A percentile compares a stretch with the other conserved stretches of the same genome.
Conservation (phyloP, 1,140 invertebrate species). For the Penaeus chinensis region DNA sequence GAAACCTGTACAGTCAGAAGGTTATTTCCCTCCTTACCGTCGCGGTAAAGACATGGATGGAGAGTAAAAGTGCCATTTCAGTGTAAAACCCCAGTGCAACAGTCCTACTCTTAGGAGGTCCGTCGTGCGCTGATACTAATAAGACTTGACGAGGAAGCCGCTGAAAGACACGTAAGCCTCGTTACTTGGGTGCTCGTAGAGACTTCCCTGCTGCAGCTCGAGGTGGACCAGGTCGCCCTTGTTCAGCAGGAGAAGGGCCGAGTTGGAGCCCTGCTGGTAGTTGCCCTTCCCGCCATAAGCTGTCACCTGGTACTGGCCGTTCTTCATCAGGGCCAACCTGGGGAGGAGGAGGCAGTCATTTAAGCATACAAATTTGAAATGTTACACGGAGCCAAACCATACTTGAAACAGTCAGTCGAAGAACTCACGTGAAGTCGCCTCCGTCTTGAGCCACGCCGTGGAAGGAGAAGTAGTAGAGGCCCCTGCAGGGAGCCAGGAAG, state of each 20-base stretch:
- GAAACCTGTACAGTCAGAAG: too few species aligned
- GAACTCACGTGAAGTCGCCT: slow-evolving; percentile 32
- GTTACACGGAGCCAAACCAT: not conserved
- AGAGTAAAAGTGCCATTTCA: too few species aligned
- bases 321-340: slow-evolving; percentile 31
- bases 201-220: slow-evolving; percentile 20
- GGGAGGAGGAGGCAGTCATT: not conserved
- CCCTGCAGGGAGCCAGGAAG: slow-evolving; percentile 19
- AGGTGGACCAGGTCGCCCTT: slow-evolving; percentile 1
- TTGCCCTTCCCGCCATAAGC: slow-evolving; percentile 3
- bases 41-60: too few species aligned
- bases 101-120: too few species aligned
- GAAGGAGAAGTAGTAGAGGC: slow-evolving; percentile 30
- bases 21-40: too few species aligned
- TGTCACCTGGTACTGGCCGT: slow-evolving; percentile 22
- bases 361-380: not conserved
- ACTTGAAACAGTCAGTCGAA: not conserved
- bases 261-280: slow-evolving; percentile 36
- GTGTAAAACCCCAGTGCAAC: too few species aligned
- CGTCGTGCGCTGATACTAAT: not conserved
- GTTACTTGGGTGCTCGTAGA: slow-evolving; percentile 31
- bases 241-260: not conserved
- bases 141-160: not conserved
- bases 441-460: not conserved
- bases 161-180: slow-evolving; percentile 36